Conservation (phyloP, 2,797 vertebrate species). For the Iguana delicatissima region DNA sequence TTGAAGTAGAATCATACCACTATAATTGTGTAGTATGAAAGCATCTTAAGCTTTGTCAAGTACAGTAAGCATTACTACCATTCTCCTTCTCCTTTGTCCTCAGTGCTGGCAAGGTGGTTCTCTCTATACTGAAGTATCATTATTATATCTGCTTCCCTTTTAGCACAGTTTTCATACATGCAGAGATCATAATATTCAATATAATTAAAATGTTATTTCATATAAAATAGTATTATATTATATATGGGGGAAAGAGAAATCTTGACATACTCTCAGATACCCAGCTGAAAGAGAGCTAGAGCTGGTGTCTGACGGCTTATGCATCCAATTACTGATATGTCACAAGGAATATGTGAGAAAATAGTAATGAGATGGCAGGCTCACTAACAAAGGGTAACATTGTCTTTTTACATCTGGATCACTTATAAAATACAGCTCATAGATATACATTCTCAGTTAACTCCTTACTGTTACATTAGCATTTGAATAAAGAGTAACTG, state of each 20-base stretch:
- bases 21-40: no score
- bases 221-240: neutral
- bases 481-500: neutral
- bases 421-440: conserved; percentile 37
- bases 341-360: conserved; percentile 62
- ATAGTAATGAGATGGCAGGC: conserved; percentile 73
- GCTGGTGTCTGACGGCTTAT: conserved; percentile 69
- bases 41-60: neutral
- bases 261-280: conserved; percentile 50
- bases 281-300: conserved; percentile 66
- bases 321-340: conserved; percentile 76
- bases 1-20: no score
- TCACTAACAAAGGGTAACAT: conserved; percentile 71
- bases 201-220: conserved; percentile 31
- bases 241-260: neutral
- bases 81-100: neutral
- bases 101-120: fast-evolving
- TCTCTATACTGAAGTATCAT: conserved; percentile 13
- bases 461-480: conserved; percentile 47
- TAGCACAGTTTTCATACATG: conserved; percentile 25
- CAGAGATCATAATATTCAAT: conserved; percentile 46
- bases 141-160: conserved; percentile 20
- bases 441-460: conserved; percentile 63
- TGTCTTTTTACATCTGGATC: conserved; percentile 74
- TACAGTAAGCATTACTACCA: no score